Conservation (phyloP, 2,797 vertebrate genomes). For the Melopsittacus undulatus region DNA sequence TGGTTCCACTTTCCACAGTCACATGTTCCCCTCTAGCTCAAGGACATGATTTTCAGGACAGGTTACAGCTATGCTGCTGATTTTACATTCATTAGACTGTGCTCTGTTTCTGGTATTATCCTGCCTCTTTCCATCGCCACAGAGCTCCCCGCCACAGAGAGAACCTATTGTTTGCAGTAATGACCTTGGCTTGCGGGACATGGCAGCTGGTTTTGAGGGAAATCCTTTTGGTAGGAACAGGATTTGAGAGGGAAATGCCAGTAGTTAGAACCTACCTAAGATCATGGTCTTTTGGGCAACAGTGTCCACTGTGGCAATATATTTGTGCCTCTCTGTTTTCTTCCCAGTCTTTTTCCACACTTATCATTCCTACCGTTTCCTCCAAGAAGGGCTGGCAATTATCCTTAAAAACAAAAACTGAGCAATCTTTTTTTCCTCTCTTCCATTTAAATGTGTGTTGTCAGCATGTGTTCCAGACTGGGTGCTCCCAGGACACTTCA, state of each 20-base stretch:
- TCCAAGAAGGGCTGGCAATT: neutral
- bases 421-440: neutral
- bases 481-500: neutral
- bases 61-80: neutral
- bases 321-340: neutral
- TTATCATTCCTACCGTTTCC: neutral
- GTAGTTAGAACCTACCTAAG: neutral
- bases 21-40: neutral
- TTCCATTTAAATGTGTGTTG: rapidly evolving
- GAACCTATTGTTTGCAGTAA: neutral
- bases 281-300: neutral
- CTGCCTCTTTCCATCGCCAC: neutral
- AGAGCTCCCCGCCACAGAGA: neutral
- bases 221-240: neutral
- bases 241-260: neutral
- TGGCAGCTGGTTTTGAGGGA: neutral
- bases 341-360: neutral
- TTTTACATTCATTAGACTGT: neutral
- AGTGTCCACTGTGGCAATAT: neutral
- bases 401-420: neutral
- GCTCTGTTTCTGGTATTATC: neutral
- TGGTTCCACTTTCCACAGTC: neutral
- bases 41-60: neutral
- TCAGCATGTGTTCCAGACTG: rapidly evolving
- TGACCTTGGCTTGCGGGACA: neutral